Base-by-base conservation (phyloP, 1,140 invertebrate species). In the Neodiprion lecontei region DNA sequence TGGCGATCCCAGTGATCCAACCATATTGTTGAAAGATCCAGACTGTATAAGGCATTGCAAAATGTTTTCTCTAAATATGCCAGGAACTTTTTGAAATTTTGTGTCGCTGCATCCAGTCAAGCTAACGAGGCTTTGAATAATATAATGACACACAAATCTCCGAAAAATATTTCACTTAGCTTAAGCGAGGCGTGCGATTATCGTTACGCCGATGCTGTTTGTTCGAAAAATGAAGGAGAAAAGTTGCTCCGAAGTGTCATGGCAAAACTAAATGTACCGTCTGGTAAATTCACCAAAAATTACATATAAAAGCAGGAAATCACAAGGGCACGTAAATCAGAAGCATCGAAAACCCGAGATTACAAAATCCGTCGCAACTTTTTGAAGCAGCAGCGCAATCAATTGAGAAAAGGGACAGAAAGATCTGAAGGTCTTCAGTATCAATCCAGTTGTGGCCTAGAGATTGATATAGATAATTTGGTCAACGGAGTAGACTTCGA, bases 131-230 rank as follows among this genome's bases (percentile, higher is more conserved):
- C 72, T 7, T 53, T 75, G 10, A 77, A 79, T 48, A 75, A 72
- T 12, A 76, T 77, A 28, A 76, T 79, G 72, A 21, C 69, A 9
- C 76, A 74, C 12, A 79, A 77, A 74, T 74, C 76, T 66, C 74
- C 73, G 1, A 79, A 79, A 17, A 17, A 17, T 17, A 17, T 17
- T 17, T 17, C 17, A 17, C 17, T 17, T 17, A 17, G 17, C 17
- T 17, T 17, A 17, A 17, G 17, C 17, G 17, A 17, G 17, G 17
- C 17, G 17, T 17, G 17, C 17, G 17, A 17, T 17, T 17, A 17
- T 17, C 17, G 17, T 17, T 17, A 17, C 17, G 17, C 17, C 17
- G 17, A 17, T 17, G 17, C 17, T 17, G 17, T 17, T 17, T 17
- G 17, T 17, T 17, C 17, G 17, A 17, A 17, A 17, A 17, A 17